phyloP scores from a whole-genome alignment of 2,113 vertebrate species.

The Arenaria interpres region DNA sequence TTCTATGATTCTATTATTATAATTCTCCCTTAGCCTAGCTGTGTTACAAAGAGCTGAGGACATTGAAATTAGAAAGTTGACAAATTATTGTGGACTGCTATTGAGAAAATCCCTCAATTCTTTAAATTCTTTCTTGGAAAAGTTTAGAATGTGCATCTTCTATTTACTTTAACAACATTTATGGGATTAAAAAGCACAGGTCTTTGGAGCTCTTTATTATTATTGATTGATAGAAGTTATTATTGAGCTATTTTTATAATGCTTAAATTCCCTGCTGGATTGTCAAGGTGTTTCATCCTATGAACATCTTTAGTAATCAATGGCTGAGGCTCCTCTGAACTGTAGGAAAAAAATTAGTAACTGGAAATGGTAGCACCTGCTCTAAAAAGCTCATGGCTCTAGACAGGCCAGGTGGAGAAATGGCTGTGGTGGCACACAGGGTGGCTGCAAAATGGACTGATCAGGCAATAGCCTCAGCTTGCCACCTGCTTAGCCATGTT shows the following conservation, averaged over 20 bases:
- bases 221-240: background rate
- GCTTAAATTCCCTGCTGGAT: background rate
- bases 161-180: background rate
- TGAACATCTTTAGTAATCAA: background rate
- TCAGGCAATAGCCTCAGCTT: background rate
- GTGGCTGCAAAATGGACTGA: background rate
- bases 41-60: background rate
- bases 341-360: background rate
- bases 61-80: background rate
- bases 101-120: background rate
- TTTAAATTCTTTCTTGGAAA: background rate
- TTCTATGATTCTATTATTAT: background rate
- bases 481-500: background rate
- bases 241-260: background rate
- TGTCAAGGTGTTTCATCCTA: background rate
- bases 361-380: background rate
- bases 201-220: background rate
- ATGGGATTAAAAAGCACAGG: background rate
- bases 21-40: background rate
- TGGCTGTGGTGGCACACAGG: background rate
- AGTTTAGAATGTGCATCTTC: background rate
- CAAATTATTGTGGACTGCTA: background rate
- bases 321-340: background rate
- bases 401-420: background rate
- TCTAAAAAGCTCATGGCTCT: background rate